phyloP scores from a whole-genome alignment of 2,113 vertebrate genomes.

The Microcebus jonahi region DNA sequence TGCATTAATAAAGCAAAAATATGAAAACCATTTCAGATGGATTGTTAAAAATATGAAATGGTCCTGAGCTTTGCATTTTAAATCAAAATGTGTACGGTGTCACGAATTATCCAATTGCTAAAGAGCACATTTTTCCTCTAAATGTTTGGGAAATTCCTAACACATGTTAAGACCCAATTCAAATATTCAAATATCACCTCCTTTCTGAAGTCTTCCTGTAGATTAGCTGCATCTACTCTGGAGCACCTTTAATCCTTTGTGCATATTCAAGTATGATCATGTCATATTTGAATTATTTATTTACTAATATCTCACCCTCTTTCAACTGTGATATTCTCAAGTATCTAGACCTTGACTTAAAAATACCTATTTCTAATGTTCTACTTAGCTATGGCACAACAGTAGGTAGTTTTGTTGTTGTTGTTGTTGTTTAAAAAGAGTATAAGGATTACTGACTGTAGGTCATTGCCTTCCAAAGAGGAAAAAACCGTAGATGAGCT shows the following conservation, averaged over 20 bases:
- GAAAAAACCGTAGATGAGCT: background rate
- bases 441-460: background rate
- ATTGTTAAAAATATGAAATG: slow-evolving; percentile 50
- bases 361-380: background rate
- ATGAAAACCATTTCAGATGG: slow-evolving; percentile 32
- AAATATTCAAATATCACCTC: background rate
- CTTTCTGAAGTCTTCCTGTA: background rate
- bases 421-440: background rate
- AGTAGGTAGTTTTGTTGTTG: background rate
- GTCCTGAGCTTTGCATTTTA: slow-evolving; percentile 32
- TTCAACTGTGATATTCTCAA: background rate
- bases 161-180: background rate
- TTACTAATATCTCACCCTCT: background rate
- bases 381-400: background rate
- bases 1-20: slow-evolving; percentile 61
- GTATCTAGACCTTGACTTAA: background rate
- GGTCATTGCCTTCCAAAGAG: background rate
- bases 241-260: background rate
- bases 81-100: slow-evolving; percentile 20
- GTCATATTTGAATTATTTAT: background rate
- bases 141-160: background rate
- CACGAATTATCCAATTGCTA: background rate
- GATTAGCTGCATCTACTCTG: background rate
- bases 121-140: background rate
- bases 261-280: background rate